A percentile compares a stretch with the other conserved stretches of the same genome.
These are phyloP conservation scores for Macaca mulatta DNA, from an alignment of 2,113 vertebrate genomes.

Conservation along the genomic window DNA sequence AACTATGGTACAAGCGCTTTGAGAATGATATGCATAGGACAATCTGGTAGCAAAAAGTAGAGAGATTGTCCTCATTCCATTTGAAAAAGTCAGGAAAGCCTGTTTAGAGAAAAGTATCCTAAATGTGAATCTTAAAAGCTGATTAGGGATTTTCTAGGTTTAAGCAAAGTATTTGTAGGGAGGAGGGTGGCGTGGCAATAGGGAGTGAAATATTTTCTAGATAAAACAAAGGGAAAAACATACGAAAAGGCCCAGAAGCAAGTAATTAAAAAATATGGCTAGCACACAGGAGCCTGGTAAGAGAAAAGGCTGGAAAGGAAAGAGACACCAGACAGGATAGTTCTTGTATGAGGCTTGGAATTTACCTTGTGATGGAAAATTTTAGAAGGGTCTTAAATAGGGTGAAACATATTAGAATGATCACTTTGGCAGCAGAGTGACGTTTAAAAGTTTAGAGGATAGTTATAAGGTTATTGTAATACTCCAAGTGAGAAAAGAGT, in stretches of 20 bases:
- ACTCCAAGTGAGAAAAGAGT: background rate
- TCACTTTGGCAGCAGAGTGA: background rate
- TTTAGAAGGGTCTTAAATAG: background rate
- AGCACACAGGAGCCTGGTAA: background rate
- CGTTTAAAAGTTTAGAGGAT: background rate
- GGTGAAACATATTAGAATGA: background rate
- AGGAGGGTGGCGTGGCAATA: background rate
- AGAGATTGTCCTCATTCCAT: background rate
- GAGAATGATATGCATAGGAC: background rate
- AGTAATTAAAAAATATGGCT: background rate
- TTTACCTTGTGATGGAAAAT: background rate
- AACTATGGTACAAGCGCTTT: background rate
- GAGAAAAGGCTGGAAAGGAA: background rate
- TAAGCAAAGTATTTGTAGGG: background rate
- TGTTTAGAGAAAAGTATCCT: background rate
- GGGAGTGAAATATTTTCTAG: background rate
- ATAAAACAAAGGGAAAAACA: background rate
- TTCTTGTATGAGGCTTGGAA: background rate
- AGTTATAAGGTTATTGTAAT: background rate
- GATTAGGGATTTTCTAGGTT: background rate
- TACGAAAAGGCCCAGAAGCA: background rate
- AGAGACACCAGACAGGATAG: background rate
- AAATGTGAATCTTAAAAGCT: background rate
- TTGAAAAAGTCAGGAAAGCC: conserved; percentile 4
- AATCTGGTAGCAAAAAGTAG: background rate